Evolutionary conservation across 2,797 vertebrate species (phyloP), one percentile per base, ranked within the genome.

Genomic region (Chrysocyon brachyurus): DNA sequence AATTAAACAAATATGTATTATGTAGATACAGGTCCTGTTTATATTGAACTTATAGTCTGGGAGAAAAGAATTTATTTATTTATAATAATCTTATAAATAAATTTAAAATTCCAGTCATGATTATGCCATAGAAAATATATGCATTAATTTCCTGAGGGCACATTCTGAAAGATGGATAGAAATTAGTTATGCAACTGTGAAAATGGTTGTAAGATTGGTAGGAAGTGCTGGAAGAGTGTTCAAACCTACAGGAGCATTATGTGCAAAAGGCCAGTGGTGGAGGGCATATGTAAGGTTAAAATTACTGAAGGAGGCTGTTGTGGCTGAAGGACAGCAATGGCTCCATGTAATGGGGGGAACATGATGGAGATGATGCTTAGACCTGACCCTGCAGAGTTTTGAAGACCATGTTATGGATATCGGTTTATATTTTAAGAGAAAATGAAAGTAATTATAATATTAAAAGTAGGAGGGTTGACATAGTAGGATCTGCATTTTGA

Each of bases 61-160:
- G 59, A 96, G n/a, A 92, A 61, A 66, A 96, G 19, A 92, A 28
- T 93, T 22, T 56, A 16, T 88, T 85, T 86, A 86, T 72, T 88
- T n/a, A 91, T 7, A 78, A n/a, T 88, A 79, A 70, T 84, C 12
- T 72, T 66, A 91, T 52, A 72, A 91, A 75, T 88, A 61, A 59
- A 93, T 86, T 96, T 86, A 59, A 93, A 75, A 57, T 86, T 86
- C 52, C 3, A 79, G n/a, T 33, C 40, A 21, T 63, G 19, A 52
- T 86, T 21, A 36, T 72, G 36, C 2, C 54, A 26, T 36, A 57
- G 49, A 72, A 33, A 40, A 31, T 46, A 84, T 26, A 22, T n/a
- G 31, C 4, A 26, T 81, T 59, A 10, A 22, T 52, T 4, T 77
- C 70, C 24, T 24, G 81, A 78, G 26, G 46, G 36, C 24, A 61